Evolutionary conservation across 2,888 invertebrate genomes (phyloP).

Genomic region (Laspeyria flexula): DNA sequence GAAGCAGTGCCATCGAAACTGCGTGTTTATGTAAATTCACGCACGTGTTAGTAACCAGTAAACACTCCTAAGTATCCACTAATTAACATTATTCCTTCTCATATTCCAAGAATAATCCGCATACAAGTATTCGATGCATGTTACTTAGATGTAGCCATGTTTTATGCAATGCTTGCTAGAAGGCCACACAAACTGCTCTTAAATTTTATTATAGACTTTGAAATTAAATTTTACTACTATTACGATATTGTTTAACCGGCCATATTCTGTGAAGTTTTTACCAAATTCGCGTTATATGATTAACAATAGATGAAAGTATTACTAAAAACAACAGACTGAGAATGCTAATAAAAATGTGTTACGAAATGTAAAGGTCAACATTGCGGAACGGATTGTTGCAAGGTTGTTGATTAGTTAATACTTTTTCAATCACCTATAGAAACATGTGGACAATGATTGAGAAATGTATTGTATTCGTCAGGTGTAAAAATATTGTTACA

Average conservation of each 20-base stretch:
- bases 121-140: conserved; percentile 4
- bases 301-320: conserved; percentile 17
- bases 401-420: conserved; percentile 37
- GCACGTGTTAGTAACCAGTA: conserved; percentile 19
- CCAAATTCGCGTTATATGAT: background rate
- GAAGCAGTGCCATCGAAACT: conserved; percentile 31
- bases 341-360: conserved; percentile 40
- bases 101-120: conserved; percentile 19
- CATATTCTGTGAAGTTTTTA: background rate
- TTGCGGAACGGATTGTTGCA: conserved; percentile 43
- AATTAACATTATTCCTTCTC: conserved; percentile 24
- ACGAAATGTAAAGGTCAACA: conserved; percentile 48
- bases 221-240: conserved; percentile 7
- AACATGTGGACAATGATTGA: conserved; percentile 10
- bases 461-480: background rate
- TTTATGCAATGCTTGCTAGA: conserved; percentile 25
- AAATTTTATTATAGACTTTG: conserved; percentile 15
- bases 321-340: conserved; percentile 32
- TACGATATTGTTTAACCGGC: background rate
- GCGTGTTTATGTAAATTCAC: conserved; percentile 44
- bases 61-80: conserved; percentile 9
- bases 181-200: conserved; percentile 15
- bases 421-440: conserved; percentile 39
- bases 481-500: background rate
- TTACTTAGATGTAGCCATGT: conserved; percentile 7